Percentiles rank a stretch among this genome's conserved stretches.
phyloP scores from a whole-genome alignment of 2,113 vertebrate species.

The Laterallus jamaicensis region DNA sequence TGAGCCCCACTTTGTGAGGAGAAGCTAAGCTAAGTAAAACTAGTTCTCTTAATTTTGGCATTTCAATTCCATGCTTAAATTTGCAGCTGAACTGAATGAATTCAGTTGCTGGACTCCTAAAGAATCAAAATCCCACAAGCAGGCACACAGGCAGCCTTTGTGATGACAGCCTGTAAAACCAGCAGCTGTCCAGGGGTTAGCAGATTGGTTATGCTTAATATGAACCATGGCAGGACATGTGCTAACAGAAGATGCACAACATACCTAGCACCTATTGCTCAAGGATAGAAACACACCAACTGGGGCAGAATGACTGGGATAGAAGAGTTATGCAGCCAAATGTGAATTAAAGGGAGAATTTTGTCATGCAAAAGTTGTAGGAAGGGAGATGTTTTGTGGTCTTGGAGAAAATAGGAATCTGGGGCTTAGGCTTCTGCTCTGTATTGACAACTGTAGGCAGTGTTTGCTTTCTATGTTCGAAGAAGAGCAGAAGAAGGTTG shows the following conservation, averaged over 20 bases:
- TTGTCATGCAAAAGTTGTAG: background rate
- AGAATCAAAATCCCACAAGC: background rate
- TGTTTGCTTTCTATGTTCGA: background rate
- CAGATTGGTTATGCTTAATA: background rate
- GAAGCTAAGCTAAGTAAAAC: background rate
- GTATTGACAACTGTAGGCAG: background rate
- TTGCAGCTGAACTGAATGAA: background rate
- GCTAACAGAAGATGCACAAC: background rate
- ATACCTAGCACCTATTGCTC: background rate
- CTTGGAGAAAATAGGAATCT: background rate
- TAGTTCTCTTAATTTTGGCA: background rate
- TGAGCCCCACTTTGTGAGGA: background rate
- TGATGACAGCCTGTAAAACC: slow-evolving; percentile 45
- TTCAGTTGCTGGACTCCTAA: background rate
- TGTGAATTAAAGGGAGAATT: background rate
- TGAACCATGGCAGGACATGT: background rate
- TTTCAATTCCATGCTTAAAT: background rate
- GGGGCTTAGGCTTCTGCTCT: background rate
- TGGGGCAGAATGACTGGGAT: background rate
- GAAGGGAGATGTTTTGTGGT: background rate
- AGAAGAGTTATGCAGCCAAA: background rate
- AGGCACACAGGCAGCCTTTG: slow-evolving; percentile 32
- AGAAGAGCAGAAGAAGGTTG: background rate
- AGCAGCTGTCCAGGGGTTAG: slow-evolving; percentile 58
- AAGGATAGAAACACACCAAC: background rate